Evolutionary conservation across 2,113 vertebrate species (phyloP).

Genomic region (Oryzias melastigma): DNA sequence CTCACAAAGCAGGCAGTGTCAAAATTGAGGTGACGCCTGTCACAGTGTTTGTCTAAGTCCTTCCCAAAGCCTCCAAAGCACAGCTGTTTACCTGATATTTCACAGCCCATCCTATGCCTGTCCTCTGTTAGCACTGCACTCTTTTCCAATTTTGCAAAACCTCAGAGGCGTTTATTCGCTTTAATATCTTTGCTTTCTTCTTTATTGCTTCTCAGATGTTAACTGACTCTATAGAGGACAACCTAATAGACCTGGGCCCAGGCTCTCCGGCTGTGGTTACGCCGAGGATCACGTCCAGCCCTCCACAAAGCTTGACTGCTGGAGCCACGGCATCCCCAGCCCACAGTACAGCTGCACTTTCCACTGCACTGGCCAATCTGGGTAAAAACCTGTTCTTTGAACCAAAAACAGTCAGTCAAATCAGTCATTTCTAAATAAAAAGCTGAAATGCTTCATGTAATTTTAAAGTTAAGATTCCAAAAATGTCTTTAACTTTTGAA

Average conservation of each 20-base stretch:
- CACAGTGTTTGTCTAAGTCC: no score
- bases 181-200: neutral
- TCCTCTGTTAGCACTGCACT: neutral
- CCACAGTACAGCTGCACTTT: conserved; percentile 61
- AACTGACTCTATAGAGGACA: conserved; percentile 91
- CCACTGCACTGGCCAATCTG: conserved; percentile 87
- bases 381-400: conserved; percentile 73
- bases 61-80: no score
- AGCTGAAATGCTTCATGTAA: no score
- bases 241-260: conserved; percentile 95
- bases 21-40: no score
- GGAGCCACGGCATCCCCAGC: conserved; percentile 41
- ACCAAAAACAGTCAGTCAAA: neutral
- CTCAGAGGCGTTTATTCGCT: neutral
- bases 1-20: no score
- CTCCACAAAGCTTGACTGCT: conserved; percentile 25
- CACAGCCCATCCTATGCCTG: no score
- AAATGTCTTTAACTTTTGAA: no score
- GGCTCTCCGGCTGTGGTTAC: conserved; percentile 94
- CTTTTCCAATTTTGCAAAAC: neutral
- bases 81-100: no score
- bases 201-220: conserved; percentile 77
- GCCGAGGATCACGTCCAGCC: conserved; percentile 80
- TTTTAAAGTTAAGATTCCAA: no score
- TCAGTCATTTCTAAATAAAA: no score